Percentiles rank a stretch among this genome's conserved stretches.
These are phyloP conservation scores for Hycleus cichorii DNA, from an alignment of 1,140 invertebrate genomes.

Conservation along the genomic window DNA sequence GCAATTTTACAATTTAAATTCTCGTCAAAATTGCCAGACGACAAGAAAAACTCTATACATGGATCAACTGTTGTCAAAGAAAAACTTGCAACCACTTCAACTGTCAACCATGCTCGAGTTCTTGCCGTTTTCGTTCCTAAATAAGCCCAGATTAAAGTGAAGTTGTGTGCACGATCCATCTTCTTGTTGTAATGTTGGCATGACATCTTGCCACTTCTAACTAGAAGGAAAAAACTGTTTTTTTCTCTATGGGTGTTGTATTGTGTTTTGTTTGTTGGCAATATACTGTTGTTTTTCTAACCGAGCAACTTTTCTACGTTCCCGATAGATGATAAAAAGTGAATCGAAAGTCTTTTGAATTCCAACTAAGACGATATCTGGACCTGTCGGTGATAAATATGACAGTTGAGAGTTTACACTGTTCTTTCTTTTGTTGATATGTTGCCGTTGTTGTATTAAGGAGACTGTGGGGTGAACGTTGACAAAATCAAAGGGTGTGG, in stretches of 20 bases:
- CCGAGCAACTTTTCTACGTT: not conserved
- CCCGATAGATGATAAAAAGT: not conserved
- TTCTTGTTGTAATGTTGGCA: slow-evolving; percentile 16
- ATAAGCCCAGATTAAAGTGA: slow-evolving; percentile 19
- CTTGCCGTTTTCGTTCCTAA: slow-evolving; percentile 16
- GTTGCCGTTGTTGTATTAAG: no score
- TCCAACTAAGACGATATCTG: no score
- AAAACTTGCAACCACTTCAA: slow-evolving; percentile 22
- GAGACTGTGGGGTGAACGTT: no score
- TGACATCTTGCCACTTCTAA: slow-evolving; percentile 12
- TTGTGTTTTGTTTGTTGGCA: not conserved
- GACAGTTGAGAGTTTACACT: no score
- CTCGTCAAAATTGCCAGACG: no score
- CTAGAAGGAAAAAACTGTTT: slow-evolving; percentile 5
- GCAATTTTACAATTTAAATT: no score
- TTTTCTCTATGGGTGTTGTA: not conserved
- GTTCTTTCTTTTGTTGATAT: no score
- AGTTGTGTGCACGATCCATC: slow-evolving; percentile 17
- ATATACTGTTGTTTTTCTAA: not conserved
- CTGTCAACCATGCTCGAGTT: slow-evolving; percentile 11
- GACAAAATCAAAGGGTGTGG: no score
- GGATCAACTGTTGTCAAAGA: slow-evolving; percentile 22
- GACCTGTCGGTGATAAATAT: no score
- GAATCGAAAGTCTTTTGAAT: no score
- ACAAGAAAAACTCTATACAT: not conserved